Evolutionary conservation across 92 coral and sea anemone genomes (phyloP).

Genomic region (Palythoa grandis): DNA sequence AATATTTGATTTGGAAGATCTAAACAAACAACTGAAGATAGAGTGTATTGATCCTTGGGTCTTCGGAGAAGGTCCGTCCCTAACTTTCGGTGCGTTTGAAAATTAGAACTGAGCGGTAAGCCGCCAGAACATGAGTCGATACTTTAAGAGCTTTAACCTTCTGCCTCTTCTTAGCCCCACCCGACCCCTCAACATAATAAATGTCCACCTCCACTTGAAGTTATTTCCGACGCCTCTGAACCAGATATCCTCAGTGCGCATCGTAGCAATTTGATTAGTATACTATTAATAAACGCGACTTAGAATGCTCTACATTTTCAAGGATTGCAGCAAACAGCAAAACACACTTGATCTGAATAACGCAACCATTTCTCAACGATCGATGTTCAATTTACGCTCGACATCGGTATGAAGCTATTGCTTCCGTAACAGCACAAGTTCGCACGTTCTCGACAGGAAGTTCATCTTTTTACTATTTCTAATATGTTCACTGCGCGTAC

Average conservation of each 20-base stretch:
- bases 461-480: background rate
- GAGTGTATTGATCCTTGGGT: too few species aligned
- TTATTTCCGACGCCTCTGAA: too few species aligned
- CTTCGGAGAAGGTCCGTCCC: too few species aligned
- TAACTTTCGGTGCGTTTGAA: too few species aligned
- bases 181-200: too few species aligned
- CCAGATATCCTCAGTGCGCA: background rate
- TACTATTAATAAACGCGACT: background rate
- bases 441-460: conserved; percentile 4
- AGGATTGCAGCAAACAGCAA: background rate
- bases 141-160: too few species aligned
- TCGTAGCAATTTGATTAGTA: background rate
- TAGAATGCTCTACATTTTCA: background rate
- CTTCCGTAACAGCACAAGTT: background rate
- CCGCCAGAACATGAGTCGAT: too few species aligned
- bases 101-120: too few species aligned
- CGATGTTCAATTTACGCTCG: background rate
- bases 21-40: too few species aligned
- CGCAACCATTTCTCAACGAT: background rate
- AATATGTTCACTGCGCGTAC: background rate
- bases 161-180: too few species aligned
- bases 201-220: too few species aligned
- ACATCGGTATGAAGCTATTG: background rate
- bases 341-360: background rate
- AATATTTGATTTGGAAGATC: too few species aligned